Conservation (phyloP, 2,888 invertebrate genomes). For the Ommatoiulus sabulosus region DNA sequence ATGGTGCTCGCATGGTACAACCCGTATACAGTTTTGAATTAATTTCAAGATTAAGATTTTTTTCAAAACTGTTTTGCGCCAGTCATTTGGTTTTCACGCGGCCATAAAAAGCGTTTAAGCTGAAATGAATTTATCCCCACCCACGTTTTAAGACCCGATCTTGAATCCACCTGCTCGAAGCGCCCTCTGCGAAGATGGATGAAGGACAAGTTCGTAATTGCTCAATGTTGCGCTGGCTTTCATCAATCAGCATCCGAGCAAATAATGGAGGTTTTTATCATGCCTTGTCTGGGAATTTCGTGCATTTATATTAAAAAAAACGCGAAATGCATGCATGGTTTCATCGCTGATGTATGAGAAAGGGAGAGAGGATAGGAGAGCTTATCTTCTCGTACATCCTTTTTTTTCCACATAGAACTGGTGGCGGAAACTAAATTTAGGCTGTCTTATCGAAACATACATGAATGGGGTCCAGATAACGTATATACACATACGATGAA, state of each 20-base stretch:
- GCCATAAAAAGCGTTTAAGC: background rate
- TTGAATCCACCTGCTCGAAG: background rate
- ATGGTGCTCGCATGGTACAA: background rate
- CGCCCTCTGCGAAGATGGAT: slow-evolving; percentile 21
- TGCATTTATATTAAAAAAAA: slow-evolving; percentile 29
- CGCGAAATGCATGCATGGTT: background rate
- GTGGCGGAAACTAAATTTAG: slow-evolving; percentile 20
- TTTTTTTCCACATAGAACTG: background rate
- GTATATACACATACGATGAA: background rate
- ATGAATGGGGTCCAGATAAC: background rate
- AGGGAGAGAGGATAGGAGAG: background rate
- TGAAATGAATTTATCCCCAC: background rate
- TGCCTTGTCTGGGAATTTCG: slow-evolving; percentile 35
- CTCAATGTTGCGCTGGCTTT: slow-evolving; percentile 14
- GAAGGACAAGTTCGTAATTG: slow-evolving; percentile 41
- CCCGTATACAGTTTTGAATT: background rate
- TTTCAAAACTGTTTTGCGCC: background rate
- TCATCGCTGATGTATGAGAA: slow-evolving; percentile 23
- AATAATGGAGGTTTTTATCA: slow-evolving; percentile 22
- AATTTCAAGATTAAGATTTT: background rate
- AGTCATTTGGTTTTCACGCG: background rate
- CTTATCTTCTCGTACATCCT: slow-evolving; percentile 8
- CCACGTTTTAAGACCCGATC: background rate
- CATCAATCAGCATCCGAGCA: slow-evolving; percentile 41
- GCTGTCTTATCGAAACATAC: background rate